Conservation (phyloP, 2,113 vertebrate species). For the Bettongia penicillata region DNA sequence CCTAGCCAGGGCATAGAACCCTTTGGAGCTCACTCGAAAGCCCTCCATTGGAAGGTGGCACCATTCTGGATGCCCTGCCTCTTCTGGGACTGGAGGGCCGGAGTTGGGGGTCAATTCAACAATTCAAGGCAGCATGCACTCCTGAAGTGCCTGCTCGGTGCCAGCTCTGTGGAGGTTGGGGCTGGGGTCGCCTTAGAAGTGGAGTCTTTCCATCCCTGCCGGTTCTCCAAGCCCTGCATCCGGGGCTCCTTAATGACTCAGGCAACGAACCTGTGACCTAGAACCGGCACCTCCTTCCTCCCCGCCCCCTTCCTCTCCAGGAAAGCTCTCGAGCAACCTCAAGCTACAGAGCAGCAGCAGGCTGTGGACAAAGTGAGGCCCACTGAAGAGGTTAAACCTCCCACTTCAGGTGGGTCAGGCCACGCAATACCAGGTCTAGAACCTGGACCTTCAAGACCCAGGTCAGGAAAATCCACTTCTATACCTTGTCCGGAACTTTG, state of each 20-base stretch:
- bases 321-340: not conserved
- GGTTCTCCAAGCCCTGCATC: not conserved
- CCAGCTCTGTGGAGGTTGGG: not conserved
- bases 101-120: not conserved
- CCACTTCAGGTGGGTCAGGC: not conserved
- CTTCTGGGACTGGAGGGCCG: constrained; percentile 57
- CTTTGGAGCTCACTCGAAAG: not conserved
- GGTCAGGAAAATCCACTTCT: not conserved
- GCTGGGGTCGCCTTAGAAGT: constrained; percentile 1
- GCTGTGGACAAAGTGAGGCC: not conserved
- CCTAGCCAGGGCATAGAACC: constrained; percentile 1
- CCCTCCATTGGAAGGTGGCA: not conserved
- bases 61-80: constrained; percentile 49
- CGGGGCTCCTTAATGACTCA: not conserved
- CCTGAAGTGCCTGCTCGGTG: not conserved
- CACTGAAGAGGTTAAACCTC: not conserved
- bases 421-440: not conserved
- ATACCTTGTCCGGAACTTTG: not conserved
- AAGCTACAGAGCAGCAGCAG: not conserved
- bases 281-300: not conserved
- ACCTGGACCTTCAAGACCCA: not conserved
- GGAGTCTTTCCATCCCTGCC: not conserved
- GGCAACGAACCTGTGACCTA: not conserved
- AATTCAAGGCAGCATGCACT: not conserved
- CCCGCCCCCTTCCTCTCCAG: not conserved